Evolutionary conservation across 2,113 vertebrate genomes (phyloP), one percentile per base, ranked within the genome.

Genomic region (Actenoides hombroni): DNA sequence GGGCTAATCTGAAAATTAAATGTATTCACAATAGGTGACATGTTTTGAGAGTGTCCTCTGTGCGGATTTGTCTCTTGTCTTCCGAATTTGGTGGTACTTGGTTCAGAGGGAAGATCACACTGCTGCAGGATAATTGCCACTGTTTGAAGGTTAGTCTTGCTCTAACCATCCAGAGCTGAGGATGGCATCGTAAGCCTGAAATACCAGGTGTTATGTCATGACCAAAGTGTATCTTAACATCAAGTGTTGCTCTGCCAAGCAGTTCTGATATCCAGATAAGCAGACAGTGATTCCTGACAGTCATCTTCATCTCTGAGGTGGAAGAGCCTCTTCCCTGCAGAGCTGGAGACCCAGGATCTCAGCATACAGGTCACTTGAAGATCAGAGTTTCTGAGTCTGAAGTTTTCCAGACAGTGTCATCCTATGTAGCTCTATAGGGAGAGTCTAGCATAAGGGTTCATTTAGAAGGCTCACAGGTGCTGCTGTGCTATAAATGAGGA

Each of bases 201-300:
- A 51, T 4, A 29, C 21, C 49, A 63, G 49, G 13, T 2, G 0
- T 46, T 60, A 13, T 4, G 12, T 5, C 4, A n/a, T 11, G 9
- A 28, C 35, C 35, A 73, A 57, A 84, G 42, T 7, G 12, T 37
- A 68, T 48, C 35, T 85, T 56, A 57, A 13, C 39, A 7, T 12
- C 0, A 0, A 28, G 5, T 29, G 6, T 28, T 60, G 16, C 61
- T 73, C 4, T 24, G 79, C 11, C 25, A 53, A 65, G 28, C 70
- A 42, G 19, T 60, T 88, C 84, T 78, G 51, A 17, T 35, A 63
- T 39, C 39, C 56, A 75, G 13, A 49, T 29, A 35, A 86, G 35
- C 10, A 80, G 71, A 18, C 21, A 33, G 46, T 35, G 71, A 21
- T 63, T 80, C 59, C 29, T 90, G 24, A 24, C 31, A 37, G 54